phyloP scores from a whole-genome alignment of 2,888 invertebrate genomes.

The Acrobasis repandana region DNA sequence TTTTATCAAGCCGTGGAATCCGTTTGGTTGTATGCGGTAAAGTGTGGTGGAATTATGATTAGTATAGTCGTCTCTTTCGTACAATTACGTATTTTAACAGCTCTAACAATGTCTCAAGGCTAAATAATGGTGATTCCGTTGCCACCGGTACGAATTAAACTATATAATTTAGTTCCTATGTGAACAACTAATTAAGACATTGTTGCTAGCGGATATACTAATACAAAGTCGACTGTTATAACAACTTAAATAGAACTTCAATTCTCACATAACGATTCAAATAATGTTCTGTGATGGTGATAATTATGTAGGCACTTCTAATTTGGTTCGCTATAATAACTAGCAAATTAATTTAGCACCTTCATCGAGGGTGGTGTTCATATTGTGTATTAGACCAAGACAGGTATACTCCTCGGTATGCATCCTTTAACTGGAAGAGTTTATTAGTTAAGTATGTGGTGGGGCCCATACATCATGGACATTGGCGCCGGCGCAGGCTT shows the following conservation, averaged over 20 bases:
- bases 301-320: background rate
- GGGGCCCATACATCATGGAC: slow-evolving; percentile 71
- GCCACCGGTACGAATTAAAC: slow-evolving; percentile 7
- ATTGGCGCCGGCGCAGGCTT: slow-evolving; percentile 71
- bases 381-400: slow-evolving; percentile 47
- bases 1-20: slow-evolving; percentile 49
- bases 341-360: slow-evolving; percentile 5
- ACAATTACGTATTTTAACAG: slow-evolving; percentile 29
- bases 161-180: slow-evolving; percentile 25
- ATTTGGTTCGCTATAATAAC: background rate
- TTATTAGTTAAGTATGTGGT: slow-evolving; percentile 71
- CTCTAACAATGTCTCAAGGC: slow-evolving; percentile 27
- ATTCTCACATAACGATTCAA: background rate
- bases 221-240: slow-evolving; percentile 3
- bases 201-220: slow-evolving; percentile 24
- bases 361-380: slow-evolving; percentile 19
- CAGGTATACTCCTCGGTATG: slow-evolving; percentile 54
- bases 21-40: slow-evolving; percentile 47
- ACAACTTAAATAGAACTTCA: background rate
- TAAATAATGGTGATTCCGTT: slow-evolving; percentile 16
- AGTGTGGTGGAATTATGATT: slow-evolving; percentile 45
- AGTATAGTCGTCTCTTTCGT: slow-evolving; percentile 62
- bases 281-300: slow-evolving; percentile 18
- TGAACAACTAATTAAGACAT: slow-evolving; percentile 36
- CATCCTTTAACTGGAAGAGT: slow-evolving; percentile 59